These are phyloP conservation scores for Sitta europaea DNA, from an alignment of 2,113 vertebrate genomes.

Conservation along the genomic window DNA sequence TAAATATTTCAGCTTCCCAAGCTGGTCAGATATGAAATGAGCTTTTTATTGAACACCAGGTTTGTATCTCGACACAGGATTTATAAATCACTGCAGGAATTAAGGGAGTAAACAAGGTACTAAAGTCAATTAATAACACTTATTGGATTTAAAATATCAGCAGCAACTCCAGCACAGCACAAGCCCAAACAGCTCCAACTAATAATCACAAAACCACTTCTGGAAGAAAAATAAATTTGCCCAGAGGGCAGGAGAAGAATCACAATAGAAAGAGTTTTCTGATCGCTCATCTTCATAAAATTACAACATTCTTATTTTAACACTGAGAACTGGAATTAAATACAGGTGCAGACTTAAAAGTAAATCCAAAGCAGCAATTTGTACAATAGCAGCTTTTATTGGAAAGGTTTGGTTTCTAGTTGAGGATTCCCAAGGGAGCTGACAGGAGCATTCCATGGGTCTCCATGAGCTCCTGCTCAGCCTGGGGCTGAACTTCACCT, in stretches of 20 bases:
- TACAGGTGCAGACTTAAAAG: neutral
- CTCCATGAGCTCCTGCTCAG: neutral
- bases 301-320: neutral
- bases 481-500: neutral
- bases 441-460: neutral
- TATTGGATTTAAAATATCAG: neutral
- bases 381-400: conserved; percentile 28
- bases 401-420: neutral
- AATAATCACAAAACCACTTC: neutral
- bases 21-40: neutral
- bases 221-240: neutral
- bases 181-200: neutral
- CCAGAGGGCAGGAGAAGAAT: neutral
- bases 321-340: neutral
- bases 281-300: neutral
- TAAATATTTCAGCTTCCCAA: neutral
- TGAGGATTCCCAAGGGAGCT: neutral
- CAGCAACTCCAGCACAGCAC: neutral
- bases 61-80: neutral
- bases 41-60: conserved; percentile 21
- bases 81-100: neutral
- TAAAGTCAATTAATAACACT: neutral
- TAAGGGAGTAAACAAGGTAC: neutral
- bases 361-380: neutral
- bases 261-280: neutral